Conservation (phyloP, 2,797 vertebrate genomes). For the Chloroceryle inda region DNA sequence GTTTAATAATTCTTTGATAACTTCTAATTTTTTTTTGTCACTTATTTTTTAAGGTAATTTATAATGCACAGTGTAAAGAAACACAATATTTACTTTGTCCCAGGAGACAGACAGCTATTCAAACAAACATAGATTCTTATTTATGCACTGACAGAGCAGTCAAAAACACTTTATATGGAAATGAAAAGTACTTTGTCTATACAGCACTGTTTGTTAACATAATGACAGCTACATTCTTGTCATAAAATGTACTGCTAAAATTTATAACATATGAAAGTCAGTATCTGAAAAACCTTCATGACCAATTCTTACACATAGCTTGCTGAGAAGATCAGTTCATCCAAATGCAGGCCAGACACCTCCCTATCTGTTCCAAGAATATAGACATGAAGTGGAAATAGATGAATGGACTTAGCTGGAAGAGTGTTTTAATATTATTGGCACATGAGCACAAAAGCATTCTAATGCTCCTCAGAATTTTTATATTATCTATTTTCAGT, state of each 20-base stretch:
- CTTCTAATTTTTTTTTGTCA: slow-evolving; percentile 3
- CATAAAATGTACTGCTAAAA: slow-evolving; percentile 6
- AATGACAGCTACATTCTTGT: background rate
- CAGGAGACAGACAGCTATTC: slow-evolving; percentile 28
- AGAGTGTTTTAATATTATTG: background rate
- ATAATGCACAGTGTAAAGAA: background rate
- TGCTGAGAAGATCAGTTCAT: background rate
- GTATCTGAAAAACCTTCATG: background rate
- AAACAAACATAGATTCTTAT: background rate
- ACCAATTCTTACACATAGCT: background rate
- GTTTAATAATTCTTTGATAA: background rate
- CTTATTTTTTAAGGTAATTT: slow-evolving; percentile 32
- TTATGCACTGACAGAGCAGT: background rate
- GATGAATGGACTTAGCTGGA: background rate
- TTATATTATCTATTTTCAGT: background rate
- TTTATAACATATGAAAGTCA: background rate
- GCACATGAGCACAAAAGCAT: background rate
- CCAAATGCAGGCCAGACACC: background rate
- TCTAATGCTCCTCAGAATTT: background rate
- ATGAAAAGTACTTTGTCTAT: background rate
- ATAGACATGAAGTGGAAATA: background rate
- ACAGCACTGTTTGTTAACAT: background rate
- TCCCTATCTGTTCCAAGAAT: background rate
- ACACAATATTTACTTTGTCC: background rate
- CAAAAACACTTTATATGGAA: slow-evolving; percentile 37